Conservation (phyloP, 2,797 vertebrate species). For the Clarias platycephalus region DNA sequence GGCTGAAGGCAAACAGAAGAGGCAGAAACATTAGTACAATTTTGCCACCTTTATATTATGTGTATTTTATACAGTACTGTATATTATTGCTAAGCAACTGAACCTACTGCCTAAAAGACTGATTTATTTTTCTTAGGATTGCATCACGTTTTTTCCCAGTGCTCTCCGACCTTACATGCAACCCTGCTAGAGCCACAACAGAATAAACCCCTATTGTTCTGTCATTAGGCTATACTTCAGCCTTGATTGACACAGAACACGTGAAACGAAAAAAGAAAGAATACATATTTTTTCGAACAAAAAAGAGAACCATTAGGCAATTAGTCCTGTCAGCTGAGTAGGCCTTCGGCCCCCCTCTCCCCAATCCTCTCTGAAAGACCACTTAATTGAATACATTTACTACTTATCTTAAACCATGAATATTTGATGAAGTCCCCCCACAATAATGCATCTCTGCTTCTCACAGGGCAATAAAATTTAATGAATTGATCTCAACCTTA, state of each 20-base stretch:
- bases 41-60: not conserved
- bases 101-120: not conserved
- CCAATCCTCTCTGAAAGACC: constrained; percentile 81
- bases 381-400: constrained; percentile 99
- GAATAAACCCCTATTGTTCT: constrained; percentile 59
- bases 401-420: constrained; percentile 99
- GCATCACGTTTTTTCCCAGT: constrained; percentile 28
- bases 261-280: constrained; percentile 61
- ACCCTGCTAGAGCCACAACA: constrained; percentile 55
- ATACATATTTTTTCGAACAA: constrained; percentile 67
- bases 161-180: constrained; percentile 43
- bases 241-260: constrained; percentile 57
- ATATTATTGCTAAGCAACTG: not conserved
- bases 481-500: constrained; percentile 99
- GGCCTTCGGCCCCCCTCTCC: constrained; percentile 72
- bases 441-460: constrained; percentile 97
- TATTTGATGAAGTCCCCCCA: constrained; percentile 99
- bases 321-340: constrained; percentile 98
- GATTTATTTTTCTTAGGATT: constrained; percentile 1
- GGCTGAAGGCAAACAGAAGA: constrained; percentile 69
- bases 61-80: not conserved
- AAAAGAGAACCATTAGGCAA: constrained; percentile 85
- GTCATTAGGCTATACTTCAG: constrained; percentile 53
- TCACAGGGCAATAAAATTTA: constrained; percentile 99
- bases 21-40: not conserved